Conservation (phyloP, 2,797 vertebrate genomes). For the Falco novaeseelandiae region DNA sequence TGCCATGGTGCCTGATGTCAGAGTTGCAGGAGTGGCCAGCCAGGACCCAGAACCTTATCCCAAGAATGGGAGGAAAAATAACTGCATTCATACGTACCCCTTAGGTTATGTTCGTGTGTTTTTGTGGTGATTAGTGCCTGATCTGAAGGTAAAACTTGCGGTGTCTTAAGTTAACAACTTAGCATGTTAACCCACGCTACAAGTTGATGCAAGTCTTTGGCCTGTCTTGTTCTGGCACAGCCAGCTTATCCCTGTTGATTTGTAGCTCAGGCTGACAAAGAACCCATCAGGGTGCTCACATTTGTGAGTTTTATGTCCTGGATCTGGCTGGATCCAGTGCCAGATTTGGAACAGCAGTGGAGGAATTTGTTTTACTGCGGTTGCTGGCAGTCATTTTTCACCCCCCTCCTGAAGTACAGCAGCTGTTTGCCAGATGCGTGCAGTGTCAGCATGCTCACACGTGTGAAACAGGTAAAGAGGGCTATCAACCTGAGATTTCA, state of each 20-base stretch:
- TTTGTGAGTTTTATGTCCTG: neutral
- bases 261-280: neutral
- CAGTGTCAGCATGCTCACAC: neutral
- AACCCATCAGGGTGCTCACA: neutral
- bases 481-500: neutral
- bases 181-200: fast-evolving
- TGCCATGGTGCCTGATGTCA: fast-evolving
- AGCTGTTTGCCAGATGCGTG: neutral
- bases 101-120: neutral
- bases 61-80: neutral
- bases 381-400: neutral
- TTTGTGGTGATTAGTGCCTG: neutral
- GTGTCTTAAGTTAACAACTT: neutral
- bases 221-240: neutral
- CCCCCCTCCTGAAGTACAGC: neutral
- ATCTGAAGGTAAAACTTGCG: neutral
- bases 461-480: neutral
- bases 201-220: neutral
- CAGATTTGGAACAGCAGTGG: neutral
- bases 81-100: fast-evolving
- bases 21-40: neutral
- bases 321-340: neutral
- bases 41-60: neutral
- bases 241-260: neutral
- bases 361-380: neutral